phyloP scores from a whole-genome alignment of 2,888 invertebrate genomes.

The Habrosyne pyritoides region DNA sequence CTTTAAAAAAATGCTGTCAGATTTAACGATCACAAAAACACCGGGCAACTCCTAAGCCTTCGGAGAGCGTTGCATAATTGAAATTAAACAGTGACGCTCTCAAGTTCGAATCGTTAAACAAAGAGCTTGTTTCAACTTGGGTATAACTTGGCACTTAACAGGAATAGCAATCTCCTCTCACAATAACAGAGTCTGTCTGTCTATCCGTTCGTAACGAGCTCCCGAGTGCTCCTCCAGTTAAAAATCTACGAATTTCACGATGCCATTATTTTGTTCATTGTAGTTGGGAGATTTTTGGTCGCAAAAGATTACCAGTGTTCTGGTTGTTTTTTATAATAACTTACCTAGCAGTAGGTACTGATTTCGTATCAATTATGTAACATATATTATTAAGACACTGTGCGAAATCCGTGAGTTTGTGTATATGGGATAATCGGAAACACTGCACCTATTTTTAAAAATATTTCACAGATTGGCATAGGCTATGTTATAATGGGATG shows the following conservation, averaged over 20 bases:
- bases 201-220: slow-evolving; percentile 6
- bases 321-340: too few species aligned
- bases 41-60: slow-evolving; percentile 13
- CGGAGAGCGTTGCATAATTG: slow-evolving; percentile 38
- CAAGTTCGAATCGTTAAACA: slow-evolving; percentile 43
- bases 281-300: background rate
- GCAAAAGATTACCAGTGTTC: background rate
- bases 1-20: background rate
- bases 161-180: slow-evolving; percentile 10
- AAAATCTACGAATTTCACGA: slow-evolving; percentile 9
- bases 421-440: too few species aligned
- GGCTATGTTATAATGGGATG: too few species aligned
- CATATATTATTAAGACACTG: too few species aligned
- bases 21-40: background rate
- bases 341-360: too few species aligned
- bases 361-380: too few species aligned
- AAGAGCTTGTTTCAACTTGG: slow-evolving; percentile 41
- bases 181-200: slow-evolving; percentile 6
- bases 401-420: too few species aligned
- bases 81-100: slow-evolving; percentile 47
- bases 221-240: slow-evolving; percentile 12
- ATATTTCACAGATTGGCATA: too few species aligned
- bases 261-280: background rate
- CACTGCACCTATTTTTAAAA: too few species aligned
- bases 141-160: slow-evolving; percentile 16